phyloP scores from a whole-genome alignment of 2,888 invertebrate species.

The Cheilosia impressa region DNA sequence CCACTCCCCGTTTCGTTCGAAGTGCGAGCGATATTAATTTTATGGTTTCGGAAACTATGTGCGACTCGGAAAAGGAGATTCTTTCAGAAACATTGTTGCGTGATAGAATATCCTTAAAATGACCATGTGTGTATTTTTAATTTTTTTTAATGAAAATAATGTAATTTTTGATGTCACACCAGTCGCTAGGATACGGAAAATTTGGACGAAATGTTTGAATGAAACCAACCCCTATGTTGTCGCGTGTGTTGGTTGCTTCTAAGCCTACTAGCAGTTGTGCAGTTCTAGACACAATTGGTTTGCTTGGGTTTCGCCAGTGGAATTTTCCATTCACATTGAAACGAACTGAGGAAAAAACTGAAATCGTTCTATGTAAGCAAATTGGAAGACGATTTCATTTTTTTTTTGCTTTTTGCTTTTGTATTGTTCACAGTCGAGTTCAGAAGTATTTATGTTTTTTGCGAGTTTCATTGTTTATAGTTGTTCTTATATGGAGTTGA shows the following conservation, averaged over 20 bases:
- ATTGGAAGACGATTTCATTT: slow-evolving; percentile 24
- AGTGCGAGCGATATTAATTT: slow-evolving; percentile 4
- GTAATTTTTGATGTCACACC: slow-evolving; percentile 13
- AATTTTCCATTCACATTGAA: slow-evolving; percentile 62
- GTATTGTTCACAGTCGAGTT: slow-evolving; percentile 29
- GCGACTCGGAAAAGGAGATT: not conserved
- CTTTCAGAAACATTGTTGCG: slow-evolving; percentile 59
- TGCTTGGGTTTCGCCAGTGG: slow-evolving; percentile 53
- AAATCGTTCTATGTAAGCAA: slow-evolving; percentile 65
- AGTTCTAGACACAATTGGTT: slow-evolving; percentile 51
- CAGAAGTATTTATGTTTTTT: slow-evolving; percentile 39
- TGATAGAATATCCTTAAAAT: slow-evolving; percentile 55
- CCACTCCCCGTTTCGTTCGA: not conserved
- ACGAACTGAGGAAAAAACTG: slow-evolving; percentile 30
- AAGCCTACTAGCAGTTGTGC: slow-evolving; percentile 13
- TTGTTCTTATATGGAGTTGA: slow-evolving; percentile 11
- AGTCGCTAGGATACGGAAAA: slow-evolving; percentile 48
- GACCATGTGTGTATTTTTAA: not conserved
- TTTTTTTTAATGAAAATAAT: not conserved
- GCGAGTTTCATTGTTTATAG: slow-evolving; percentile 37
- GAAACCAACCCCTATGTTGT: slow-evolving; percentile 53
- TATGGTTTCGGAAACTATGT: not conserved
- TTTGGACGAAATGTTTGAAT: slow-evolving; percentile 28
- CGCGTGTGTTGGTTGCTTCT: slow-evolving; percentile 11
- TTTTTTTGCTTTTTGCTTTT: slow-evolving; percentile 9